Evolutionary conservation across 2,797 vertebrate species (phyloP).

Genomic region (Enteromius afrohamiltoni): DNA sequence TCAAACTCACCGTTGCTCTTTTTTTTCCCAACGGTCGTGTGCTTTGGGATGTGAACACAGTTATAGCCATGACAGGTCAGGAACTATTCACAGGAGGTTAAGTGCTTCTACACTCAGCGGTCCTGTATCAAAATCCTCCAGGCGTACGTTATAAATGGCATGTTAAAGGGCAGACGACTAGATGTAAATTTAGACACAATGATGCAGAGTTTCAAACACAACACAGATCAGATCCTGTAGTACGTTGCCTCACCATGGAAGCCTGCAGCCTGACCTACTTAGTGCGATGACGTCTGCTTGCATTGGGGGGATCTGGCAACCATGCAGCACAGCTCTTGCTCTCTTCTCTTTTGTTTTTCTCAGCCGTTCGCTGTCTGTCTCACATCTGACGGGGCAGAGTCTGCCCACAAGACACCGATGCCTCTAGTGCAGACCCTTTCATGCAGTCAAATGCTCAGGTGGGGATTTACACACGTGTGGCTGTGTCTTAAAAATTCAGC

Average conservation of each 20-base stretch:
- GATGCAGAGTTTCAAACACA: conserved; percentile 40
- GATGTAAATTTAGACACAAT: conserved; percentile 8
- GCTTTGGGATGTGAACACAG: background rate
- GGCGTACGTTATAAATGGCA: background rate
- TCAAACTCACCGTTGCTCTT: background rate
- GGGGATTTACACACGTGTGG: background rate
- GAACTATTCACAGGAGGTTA: conserved; percentile 14
- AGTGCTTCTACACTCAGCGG: background rate
- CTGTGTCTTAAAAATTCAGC: background rate
- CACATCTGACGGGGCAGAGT: conserved; percentile 53
- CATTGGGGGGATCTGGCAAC: conserved; percentile 57
- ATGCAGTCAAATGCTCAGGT: background rate
- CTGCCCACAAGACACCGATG: conserved; percentile 49
- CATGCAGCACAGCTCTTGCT: conserved; percentile 43
- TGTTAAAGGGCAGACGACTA: conserved; percentile 8
- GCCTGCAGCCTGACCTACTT: conserved; percentile 64
- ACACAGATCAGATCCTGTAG: conserved; percentile 42
- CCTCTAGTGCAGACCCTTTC: conserved; percentile 8
- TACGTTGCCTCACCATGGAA: conserved; percentile 61
- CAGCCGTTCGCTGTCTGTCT: conserved; percentile 28
- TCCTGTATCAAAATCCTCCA: background rate
- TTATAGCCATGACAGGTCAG: background rate
- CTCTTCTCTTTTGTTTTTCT: conserved; percentile 11
- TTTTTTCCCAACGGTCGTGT: background rate
- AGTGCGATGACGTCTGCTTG: conserved; percentile 55